Evolutionary conservation across 2,797 vertebrate species (phyloP).

Genomic region (Gymnocypris eckloni): DNA sequence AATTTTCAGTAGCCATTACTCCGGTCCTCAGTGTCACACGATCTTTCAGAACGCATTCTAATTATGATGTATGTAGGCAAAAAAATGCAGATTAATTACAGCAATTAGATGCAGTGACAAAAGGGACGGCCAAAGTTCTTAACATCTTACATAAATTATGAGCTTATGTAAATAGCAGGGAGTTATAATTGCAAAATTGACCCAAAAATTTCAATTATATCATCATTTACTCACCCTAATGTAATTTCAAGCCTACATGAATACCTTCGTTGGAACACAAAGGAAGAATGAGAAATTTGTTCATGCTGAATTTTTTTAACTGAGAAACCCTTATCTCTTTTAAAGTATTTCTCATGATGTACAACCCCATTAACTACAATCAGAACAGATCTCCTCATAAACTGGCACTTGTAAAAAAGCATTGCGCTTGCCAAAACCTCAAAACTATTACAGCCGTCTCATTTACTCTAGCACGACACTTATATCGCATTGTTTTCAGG

Average conservation of each 20-base stretch:
- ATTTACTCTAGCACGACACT: background rate
- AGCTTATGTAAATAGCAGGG: conserved; percentile 12
- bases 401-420: background rate
- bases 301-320: background rate
- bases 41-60: background rate
- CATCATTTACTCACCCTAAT: background rate
- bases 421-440: background rate
- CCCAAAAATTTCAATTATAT: background rate
- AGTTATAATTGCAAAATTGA: background rate
- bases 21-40: background rate
- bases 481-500: background rate
- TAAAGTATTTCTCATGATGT: background rate
- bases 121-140: background rate
- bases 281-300: background rate
- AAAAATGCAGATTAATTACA: background rate
- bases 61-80: background rate
- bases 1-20: background rate
- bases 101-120: background rate
- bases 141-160: background rate
- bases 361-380: background rate
- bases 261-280: background rate
- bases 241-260: background rate
- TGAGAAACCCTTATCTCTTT: background rate
- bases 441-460: conserved; percentile 5
- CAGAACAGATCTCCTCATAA: background rate